Evolutionary conservation across 2,888 invertebrate species (phyloP).

Genomic region (Hypselothyrea guttata): DNA sequence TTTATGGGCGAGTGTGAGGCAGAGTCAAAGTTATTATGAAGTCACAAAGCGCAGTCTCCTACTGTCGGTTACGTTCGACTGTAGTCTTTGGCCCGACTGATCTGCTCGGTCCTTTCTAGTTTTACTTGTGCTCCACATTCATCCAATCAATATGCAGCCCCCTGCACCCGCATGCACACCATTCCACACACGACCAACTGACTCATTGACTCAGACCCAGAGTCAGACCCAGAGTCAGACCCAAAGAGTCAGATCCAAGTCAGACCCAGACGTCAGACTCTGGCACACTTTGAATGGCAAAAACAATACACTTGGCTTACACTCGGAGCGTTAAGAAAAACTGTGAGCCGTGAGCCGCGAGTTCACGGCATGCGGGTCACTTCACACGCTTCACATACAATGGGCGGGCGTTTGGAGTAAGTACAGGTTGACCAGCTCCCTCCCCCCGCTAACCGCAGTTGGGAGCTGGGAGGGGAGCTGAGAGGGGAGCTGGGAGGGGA

Average conservation of each 20-base stretch:
- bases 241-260: too few species aligned
- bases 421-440: not conserved
- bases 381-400: conserved; percentile 55
- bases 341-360: not conserved
- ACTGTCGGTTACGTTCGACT: too few species aligned
- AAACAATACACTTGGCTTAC: not conserved
- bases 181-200: conserved; percentile 8
- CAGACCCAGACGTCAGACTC: too few species aligned
- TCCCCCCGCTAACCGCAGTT: not conserved
- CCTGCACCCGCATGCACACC: not conserved
- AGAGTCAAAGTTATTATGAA: too few species aligned
- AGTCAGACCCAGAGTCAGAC: too few species aligned
- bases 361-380: conserved; percentile 55
- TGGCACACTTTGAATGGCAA: not conserved
- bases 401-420: not conserved
- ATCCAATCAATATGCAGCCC: conserved; percentile 14
- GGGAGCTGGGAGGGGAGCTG: too few species aligned
- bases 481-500: too few species aligned
- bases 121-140: conserved; percentile 1
- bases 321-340: conserved; percentile 2
- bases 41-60: too few species aligned
- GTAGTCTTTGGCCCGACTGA: too few species aligned
- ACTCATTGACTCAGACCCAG: conserved; percentile 30
- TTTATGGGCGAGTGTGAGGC: too few species aligned
- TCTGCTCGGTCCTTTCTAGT: too few species aligned